Percentiles rank a stretch among this genome's conserved stretches.
Evolutionary conservation across 92 coral and sea anemone species (phyloP).

Genomic region (Montipora capitata): DNA sequence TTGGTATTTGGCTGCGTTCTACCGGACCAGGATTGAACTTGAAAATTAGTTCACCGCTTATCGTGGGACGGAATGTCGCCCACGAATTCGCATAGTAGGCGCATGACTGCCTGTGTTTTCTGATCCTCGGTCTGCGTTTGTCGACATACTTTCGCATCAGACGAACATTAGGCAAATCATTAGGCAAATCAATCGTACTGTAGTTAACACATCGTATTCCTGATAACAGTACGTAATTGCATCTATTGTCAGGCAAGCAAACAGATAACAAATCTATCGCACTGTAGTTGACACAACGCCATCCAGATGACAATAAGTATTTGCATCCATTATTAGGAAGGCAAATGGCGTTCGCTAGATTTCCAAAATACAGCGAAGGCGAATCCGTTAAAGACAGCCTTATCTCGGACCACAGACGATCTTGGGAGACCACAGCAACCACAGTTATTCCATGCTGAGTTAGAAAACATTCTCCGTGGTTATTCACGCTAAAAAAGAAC

Average conservation of each 20-base stretch:
- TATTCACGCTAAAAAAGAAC: no score
- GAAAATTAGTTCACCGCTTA: slow-evolving; percentile 32
- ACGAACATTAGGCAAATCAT: slow-evolving; percentile 3
- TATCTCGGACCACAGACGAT: background rate
- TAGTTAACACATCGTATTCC: slow-evolving; percentile 4
- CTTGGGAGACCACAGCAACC: slow-evolving; percentile 17
- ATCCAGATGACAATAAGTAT: background rate
- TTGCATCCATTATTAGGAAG: background rate
- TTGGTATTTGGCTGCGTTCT: slow-evolving; percentile 32
- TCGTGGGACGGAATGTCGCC: slow-evolving; percentile 28
- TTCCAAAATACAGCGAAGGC: slow-evolving; percentile 21
- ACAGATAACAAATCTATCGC: slow-evolving; percentile 7
- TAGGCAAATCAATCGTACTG: background rate
- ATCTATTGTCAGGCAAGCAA: background rate
- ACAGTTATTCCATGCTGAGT: slow-evolving; percentile 19
- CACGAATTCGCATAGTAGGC: slow-evolving; percentile 23
- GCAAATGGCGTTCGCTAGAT: slow-evolving; percentile 8
- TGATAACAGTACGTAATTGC: background rate
- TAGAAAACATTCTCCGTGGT: no score
- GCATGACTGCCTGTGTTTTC: slow-evolving; percentile 23
- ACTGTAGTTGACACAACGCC: background rate
- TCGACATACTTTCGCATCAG: background rate
- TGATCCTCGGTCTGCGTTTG: slow-evolving; percentile 13
- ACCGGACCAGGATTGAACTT: slow-evolving; percentile 35
- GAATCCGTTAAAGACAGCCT: slow-evolving; percentile 12